Percentiles rank a stretch among this genome's conserved stretches.
Evolutionary conservation across 2,888 invertebrate species (phyloP).

Genomic region (Cephus nigrinus): DNA sequence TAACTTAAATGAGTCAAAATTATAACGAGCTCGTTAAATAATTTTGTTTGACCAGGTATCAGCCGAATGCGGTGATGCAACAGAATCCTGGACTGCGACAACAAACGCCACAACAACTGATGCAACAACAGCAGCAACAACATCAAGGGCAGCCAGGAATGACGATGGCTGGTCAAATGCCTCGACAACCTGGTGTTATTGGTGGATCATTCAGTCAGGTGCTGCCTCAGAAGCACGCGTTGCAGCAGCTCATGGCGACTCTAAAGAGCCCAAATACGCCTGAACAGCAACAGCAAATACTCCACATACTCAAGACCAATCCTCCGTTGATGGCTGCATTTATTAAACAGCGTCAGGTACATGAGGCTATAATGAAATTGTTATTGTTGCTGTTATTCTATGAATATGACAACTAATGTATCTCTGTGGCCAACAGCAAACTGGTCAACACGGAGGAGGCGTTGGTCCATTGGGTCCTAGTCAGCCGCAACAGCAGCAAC

Average conservation of each 20-base stretch:
- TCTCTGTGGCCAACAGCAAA: slow-evolving; percentile 43
- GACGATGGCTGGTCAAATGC: slow-evolving; percentile 59
- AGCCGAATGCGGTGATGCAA: slow-evolving; percentile 63
- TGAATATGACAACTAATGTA: not conserved
- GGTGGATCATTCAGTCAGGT: slow-evolving; percentile 57
- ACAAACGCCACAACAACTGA: slow-evolving; percentile 60
- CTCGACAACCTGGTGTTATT: slow-evolving; percentile 58
- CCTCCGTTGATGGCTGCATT: slow-evolving; percentile 96
- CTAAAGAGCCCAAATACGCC: slow-evolving; percentile 89
- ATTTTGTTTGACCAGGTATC: slow-evolving; percentile 47
- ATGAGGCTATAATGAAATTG: not conserved
- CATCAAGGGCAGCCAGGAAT: slow-evolving; percentile 50
- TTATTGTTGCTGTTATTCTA: not conserved
- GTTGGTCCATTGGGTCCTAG: slow-evolving; percentile 58
- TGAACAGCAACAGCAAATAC: slow-evolving; percentile 90
- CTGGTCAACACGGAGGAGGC: slow-evolving; percentile 56
- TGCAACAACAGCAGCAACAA: slow-evolving; percentile 66
- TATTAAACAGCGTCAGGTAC: slow-evolving; percentile 85
- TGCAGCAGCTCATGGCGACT: slow-evolving; percentile 90
- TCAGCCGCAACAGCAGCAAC: slow-evolving; percentile 64
- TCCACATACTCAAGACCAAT: slow-evolving; percentile 91
- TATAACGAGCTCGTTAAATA: not conserved
- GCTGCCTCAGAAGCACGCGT: slow-evolving; percentile 73
- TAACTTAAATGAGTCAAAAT: not conserved
- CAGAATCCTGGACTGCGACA: slow-evolving; percentile 63